phyloP scores from a whole-genome alignment of 1,140 invertebrate genomes.

The Drosophila tropicalis region DNA sequence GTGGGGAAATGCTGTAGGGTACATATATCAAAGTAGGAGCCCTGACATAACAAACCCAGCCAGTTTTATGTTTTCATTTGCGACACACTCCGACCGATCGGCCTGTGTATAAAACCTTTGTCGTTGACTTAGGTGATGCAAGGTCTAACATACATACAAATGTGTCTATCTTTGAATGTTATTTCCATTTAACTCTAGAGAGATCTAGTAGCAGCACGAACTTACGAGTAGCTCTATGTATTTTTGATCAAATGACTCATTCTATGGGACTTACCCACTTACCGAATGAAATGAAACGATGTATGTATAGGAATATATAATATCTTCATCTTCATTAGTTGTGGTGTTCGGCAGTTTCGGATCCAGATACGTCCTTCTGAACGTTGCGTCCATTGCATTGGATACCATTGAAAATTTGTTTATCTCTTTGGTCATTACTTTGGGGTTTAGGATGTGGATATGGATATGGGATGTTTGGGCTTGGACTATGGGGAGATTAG shows the following conservation, averaged over 20 bases:
- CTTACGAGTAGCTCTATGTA: constrained; percentile 38
- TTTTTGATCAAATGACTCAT: constrained; percentile 62
- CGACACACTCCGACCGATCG: constrained; percentile 7
- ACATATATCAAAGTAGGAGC: neutral
- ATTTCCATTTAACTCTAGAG: constrained; percentile 42
- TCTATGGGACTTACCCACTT: constrained; percentile 51
- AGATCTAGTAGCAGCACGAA: constrained; percentile 34
- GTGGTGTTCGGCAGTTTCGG: neutral
- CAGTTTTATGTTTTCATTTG: constrained; percentile 8
- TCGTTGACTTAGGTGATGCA: constrained; percentile 41
- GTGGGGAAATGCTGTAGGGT: neutral
- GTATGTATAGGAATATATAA: neutral
- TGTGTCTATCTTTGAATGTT: constrained; percentile 28
- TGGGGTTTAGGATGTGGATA: constrained; percentile 26
- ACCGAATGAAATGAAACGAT: constrained; percentile 22
- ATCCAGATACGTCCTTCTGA: neutral
- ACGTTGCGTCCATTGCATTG: too few relatives aligned
- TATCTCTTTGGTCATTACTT: constrained; percentile 64
- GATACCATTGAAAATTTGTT: constrained; percentile 49
- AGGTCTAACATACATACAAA: constrained; percentile 25
- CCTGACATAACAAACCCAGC: neutral
- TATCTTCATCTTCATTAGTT: neutral
- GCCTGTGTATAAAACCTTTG: constrained; percentile 26
- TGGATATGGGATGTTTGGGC: constrained; percentile 10
- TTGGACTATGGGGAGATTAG: constrained; percentile 7